Conservation (phyloP, 2,113 vertebrate species). For the Atrichornis clamosus region DNA sequence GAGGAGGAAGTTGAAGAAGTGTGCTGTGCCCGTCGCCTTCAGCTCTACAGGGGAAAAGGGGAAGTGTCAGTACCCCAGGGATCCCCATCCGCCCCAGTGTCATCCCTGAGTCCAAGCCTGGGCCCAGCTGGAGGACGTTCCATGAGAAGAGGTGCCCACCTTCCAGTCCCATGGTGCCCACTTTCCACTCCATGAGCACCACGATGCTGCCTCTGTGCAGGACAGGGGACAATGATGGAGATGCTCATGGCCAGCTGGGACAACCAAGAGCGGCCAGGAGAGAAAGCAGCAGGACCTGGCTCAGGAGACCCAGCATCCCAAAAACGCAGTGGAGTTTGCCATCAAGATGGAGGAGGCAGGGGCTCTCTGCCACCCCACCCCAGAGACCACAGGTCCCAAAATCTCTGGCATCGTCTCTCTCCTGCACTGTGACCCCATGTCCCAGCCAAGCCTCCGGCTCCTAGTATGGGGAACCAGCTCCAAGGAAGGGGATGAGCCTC, state of each 20-base stretch:
- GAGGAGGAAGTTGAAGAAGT: constrained; percentile 96
- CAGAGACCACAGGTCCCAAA: neutral
- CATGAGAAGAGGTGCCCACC: neutral
- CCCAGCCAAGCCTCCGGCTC: neutral
- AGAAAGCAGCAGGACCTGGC: neutral
- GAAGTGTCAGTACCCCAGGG: neutral
- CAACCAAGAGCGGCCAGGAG: neutral
- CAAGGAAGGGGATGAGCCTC: neutral
- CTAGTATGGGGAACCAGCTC: neutral
- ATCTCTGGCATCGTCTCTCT: neutral
- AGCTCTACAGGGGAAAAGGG: constrained; percentile 75
- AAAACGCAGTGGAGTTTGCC: neutral
- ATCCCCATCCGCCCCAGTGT: rapidly evolving
- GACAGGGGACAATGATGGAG: neutral
- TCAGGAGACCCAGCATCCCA: neutral
- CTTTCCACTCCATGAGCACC: neutral
- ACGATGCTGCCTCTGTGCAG: neutral
- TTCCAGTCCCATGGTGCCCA: neutral
- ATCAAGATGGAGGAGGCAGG: rapidly evolving
- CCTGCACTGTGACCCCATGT: neutral
- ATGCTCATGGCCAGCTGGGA: neutral
- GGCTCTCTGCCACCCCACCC: neutral
- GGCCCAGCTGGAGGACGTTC: neutral
- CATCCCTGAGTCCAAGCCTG: neutral
- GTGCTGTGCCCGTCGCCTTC: constrained; percentile 90